A percentile compares a stretch with the other conserved stretches of the same genome.
phyloP scores from a whole-genome alignment of 1,140 invertebrate species.

The Heliconius hewitsoni region DNA sequence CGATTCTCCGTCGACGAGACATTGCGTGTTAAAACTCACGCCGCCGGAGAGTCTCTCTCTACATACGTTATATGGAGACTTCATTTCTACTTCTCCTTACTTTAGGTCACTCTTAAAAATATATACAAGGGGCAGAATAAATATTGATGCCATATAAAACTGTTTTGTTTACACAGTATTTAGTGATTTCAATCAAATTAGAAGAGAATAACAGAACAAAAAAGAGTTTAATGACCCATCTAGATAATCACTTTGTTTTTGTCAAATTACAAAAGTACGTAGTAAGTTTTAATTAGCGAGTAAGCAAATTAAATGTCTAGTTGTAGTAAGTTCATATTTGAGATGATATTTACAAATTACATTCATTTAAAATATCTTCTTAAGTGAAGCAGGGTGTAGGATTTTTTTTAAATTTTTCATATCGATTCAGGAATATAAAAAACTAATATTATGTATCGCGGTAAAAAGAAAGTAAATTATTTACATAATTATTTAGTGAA shows the following conservation, averaged over 20 bases:
- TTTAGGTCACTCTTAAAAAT: not conserved
- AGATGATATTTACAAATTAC: not conserved
- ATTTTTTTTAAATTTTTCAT: too few relatives aligned
- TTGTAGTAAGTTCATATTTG: not conserved
- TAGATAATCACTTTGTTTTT: not conserved
- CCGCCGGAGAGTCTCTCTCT: too few relatives aligned
- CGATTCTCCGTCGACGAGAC: too few relatives aligned
- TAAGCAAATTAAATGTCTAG: not conserved
- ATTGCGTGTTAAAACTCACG: too few relatives aligned
- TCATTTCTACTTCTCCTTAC: too few relatives aligned
- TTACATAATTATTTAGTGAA: constrained; percentile 10
- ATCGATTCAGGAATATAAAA: not conserved
- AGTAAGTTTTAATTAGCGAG: not conserved
- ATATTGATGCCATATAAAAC: not conserved
- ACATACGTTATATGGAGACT: too few relatives aligned
- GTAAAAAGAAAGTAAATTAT: constrained; percentile 21
- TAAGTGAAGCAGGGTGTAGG: too few relatives aligned
- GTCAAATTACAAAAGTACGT: not conserved
- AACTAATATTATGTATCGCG: not conserved
- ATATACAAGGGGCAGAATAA: not conserved
- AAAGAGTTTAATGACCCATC: not conserved
- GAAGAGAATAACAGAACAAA: not conserved
- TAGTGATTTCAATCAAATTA: not conserved
- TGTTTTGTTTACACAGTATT: not conserved
- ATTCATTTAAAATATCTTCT: not conserved